phyloP scores from a whole-genome alignment of 2,888 invertebrate genomes.

The Parapristionchus giblindavisi region DNA sequence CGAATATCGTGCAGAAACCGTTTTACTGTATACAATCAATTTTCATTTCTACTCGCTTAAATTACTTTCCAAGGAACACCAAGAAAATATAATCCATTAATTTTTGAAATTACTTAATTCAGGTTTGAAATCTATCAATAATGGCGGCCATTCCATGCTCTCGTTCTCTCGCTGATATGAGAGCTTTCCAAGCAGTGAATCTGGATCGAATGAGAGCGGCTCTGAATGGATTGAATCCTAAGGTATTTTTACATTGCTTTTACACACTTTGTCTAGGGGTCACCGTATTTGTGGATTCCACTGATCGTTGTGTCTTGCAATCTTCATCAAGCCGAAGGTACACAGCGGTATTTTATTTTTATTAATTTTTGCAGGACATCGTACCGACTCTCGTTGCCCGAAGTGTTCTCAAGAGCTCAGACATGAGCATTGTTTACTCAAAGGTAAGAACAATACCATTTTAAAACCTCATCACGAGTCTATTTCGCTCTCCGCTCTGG shows the following conservation, averaged over 20 bases:
- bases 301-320: no score
- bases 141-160: conserved; percentile 54
- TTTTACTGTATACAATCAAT: not conserved
- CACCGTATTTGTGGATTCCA: no score
- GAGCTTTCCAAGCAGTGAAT: conserved; percentile 59
- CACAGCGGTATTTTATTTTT: not conserved
- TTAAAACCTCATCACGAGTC: no score
- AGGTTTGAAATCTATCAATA: not conserved
- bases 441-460: conserved; percentile 54
- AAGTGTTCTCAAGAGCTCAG: conserved; percentile 60
- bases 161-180: conserved; percentile 60
- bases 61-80: not conserved
- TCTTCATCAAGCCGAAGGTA: no score
- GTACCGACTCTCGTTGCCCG: conserved; percentile 65
- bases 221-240: conserved; percentile 22
- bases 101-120: not conserved
- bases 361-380: conserved; percentile 51
- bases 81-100: not conserved
- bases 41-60: not conserved
- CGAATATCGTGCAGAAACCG: not conserved
- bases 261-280: no score
- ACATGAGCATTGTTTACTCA: conserved; percentile 64
- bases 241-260: not conserved
- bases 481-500: no score
- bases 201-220: conserved; percentile 49